Evolutionary conservation across 2,113 vertebrate genomes (phyloP).

Genomic region (Apteryx owenii): DNA sequence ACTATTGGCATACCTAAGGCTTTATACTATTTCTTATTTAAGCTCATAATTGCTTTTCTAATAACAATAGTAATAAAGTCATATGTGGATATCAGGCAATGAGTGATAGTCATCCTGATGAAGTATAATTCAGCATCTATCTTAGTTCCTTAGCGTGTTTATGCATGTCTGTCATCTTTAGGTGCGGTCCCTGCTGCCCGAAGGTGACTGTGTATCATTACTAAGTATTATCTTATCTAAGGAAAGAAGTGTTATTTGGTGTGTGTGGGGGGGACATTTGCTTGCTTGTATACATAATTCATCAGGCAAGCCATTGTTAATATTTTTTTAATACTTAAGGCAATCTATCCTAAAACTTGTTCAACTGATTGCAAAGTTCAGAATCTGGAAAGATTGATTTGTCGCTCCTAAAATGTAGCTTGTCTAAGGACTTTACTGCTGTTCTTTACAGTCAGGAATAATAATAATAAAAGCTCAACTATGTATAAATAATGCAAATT

Average conservation of each 20-base stretch:
- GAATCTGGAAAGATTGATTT: neutral
- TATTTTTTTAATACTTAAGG: neutral
- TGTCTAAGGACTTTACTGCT: neutral
- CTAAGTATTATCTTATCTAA: neutral
- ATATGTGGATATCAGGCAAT: neutral
- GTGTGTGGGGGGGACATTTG: neutral
- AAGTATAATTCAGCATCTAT: neutral
- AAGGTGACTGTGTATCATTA: neutral
- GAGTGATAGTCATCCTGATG: neutral
- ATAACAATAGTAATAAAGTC: neutral
- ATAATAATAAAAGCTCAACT: neutral
- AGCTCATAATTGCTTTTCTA: neutral
- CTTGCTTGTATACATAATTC: neutral
- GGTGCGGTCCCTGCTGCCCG: neutral
- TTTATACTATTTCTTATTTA: neutral
- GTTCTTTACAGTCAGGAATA: neutral
- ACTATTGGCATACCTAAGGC: neutral
- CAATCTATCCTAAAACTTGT: neutral
- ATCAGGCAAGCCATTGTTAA: neutral
- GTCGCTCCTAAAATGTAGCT: neutral
- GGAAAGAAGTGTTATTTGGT: neutral
- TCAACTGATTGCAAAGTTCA: neutral
- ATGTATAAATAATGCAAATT: conserved; percentile 1
- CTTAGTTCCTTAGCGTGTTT: neutral
- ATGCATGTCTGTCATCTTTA: neutral